These are phyloP conservation scores for Watsonalla cultraria DNA, from an alignment of 2,888 invertebrate genomes.

Conservation along the genomic window DNA sequence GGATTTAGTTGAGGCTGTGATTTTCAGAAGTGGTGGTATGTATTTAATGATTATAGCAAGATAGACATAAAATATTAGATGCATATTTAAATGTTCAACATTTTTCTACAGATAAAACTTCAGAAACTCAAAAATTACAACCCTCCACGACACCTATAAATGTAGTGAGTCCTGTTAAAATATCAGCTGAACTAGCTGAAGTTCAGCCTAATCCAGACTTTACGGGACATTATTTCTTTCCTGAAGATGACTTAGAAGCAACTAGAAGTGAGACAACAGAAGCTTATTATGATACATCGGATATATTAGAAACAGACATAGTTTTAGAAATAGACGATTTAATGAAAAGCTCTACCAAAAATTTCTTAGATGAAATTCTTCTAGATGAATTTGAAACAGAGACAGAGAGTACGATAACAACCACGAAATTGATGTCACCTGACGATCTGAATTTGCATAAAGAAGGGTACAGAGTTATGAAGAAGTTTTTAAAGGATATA, in stretches of 20 bases:
- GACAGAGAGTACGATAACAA: slow-evolving; percentile 38
- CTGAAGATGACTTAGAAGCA: slow-evolving; percentile 54
- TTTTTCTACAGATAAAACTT: slow-evolving; percentile 42
- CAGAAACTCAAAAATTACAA: slow-evolving; percentile 23
- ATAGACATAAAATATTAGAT: not conserved
- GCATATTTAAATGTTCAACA: not conserved
- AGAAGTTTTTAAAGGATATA: slow-evolving; percentile 47
- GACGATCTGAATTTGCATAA: slow-evolving; percentile 38
- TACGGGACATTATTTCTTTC: slow-evolving; percentile 69
- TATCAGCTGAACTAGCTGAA: slow-evolving; percentile 59
- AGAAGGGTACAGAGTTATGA: slow-evolving; percentile 42
- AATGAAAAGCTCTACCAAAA: slow-evolving; percentile 48
- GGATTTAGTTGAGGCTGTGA: slow-evolving; percentile 68
- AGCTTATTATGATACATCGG: slow-evolving; percentile 48
- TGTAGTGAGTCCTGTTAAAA: slow-evolving; percentile 47
- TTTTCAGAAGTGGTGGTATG: slow-evolving; percentile 61
- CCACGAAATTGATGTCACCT: slow-evolving; percentile 27
- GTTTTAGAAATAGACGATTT: slow-evolving; percentile 58
- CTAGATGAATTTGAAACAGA: slow-evolving; percentile 43
- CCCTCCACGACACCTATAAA: slow-evolving; percentile 22
- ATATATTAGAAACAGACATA: slow-evolving; percentile 47
- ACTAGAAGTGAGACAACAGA: slow-evolving; percentile 41
- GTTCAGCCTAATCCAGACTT: slow-evolving; percentile 49
- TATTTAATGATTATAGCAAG: slow-evolving; percentile 3
- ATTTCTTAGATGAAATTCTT: slow-evolving; percentile 65